Percentiles rank a stretch among this genome's conserved stretches.
phyloP scores from a whole-genome alignment of 2,888 invertebrate species.

The Nemotelus pantherinus region DNA sequence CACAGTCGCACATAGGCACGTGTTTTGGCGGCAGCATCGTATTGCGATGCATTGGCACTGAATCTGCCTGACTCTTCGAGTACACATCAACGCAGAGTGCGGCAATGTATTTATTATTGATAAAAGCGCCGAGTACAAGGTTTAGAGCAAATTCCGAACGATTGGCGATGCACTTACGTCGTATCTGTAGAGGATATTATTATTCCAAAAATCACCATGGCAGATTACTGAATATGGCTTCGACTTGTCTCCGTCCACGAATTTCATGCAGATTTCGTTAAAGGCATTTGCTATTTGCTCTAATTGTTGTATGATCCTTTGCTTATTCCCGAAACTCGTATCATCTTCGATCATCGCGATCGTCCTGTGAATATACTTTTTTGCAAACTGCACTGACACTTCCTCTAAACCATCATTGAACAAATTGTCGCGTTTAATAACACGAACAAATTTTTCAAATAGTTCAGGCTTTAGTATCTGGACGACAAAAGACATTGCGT shows the following conservation, averaged over 20 bases:
- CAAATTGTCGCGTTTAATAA: constrained; percentile 56
- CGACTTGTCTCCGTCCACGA: constrained; percentile 54
- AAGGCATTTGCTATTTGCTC: constrained; percentile 52
- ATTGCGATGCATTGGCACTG: too few species aligned
- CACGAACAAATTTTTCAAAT: constrained; percentile 53
- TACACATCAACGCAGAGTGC: too few species aligned
- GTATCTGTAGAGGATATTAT: constrained; percentile 59
- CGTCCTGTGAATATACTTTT: constrained; percentile 55
- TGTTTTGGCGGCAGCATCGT: too few species aligned
- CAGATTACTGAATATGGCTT: constrained; percentile 61
- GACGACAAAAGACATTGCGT: constrained; percentile 66
- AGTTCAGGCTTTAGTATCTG: constrained; percentile 55
- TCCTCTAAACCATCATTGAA: constrained; percentile 55
- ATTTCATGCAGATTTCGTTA: constrained; percentile 54
- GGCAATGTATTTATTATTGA: constrained; percentile 57
- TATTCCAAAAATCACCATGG: constrained; percentile 63
- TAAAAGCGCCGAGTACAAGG: constrained; percentile 56
- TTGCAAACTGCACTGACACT: constrained; percentile 58
- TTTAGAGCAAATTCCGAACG: constrained; percentile 49
- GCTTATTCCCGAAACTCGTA: constrained; percentile 34
- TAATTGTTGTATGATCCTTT: constrained; percentile 1
- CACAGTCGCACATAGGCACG: too few species aligned
- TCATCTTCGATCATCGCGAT: constrained; percentile 54
- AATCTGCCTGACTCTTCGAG: too few species aligned
- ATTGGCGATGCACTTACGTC: constrained; percentile 54